Evolutionary conservation across 2,113 vertebrate species (phyloP).

Genomic region (Gorsachius goisagi): DNA sequence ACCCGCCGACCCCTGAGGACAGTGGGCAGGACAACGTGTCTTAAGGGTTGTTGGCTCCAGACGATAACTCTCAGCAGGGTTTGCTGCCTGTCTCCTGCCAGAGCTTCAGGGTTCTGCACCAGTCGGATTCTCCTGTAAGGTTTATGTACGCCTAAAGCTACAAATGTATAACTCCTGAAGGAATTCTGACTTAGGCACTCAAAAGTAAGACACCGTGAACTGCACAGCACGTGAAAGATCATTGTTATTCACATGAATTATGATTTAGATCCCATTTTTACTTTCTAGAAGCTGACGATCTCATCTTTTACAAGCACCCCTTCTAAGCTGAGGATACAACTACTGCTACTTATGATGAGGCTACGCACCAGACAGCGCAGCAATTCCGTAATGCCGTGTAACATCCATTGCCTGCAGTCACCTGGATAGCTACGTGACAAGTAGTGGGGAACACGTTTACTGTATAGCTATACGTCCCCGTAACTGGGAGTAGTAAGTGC

Average conservation of each 20-base stretch:
- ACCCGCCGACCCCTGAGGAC: background rate
- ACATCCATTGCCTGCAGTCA: background rate
- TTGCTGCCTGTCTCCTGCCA: background rate
- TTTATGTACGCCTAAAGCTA: background rate
- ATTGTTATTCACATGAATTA: background rate
- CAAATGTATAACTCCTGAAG: background rate
- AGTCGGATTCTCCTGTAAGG: background rate
- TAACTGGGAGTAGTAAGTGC: fast-evolving
- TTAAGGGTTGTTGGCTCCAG: background rate
- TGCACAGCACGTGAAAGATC: background rate
- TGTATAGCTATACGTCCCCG: background rate
- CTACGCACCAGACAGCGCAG: fast-evolving
- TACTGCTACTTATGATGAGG: background rate
- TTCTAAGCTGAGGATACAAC: background rate
- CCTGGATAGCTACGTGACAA: background rate
- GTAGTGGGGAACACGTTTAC: background rate
- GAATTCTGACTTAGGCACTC: background rate
- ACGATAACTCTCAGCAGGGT: fast-evolving
- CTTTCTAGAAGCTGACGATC: background rate
- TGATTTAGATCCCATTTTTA: background rate
- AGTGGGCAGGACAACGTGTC: background rate
- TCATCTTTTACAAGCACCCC: background rate
- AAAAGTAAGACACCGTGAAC: background rate
- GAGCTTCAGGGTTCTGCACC: background rate
- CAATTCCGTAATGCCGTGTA: background rate